Percentiles rank a stretch among this genome's conserved stretches.
Evolutionary conservation across 2,888 invertebrate species (phyloP).

Genomic region (Sesia bembeciformis): DNA sequence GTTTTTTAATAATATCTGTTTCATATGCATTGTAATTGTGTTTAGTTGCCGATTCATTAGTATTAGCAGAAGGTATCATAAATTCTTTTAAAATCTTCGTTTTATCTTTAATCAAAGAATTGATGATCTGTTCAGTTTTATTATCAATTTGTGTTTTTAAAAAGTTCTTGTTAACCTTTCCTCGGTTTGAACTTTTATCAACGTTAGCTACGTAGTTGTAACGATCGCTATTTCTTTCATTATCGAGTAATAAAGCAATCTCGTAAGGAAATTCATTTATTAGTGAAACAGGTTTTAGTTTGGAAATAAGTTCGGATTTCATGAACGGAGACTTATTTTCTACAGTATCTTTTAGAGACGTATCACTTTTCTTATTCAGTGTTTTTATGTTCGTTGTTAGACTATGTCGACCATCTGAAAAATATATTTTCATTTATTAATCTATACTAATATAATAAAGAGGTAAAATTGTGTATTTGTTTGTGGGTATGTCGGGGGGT

Average conservation of each 20-base stretch:
- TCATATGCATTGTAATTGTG: slow-evolving; percentile 34
- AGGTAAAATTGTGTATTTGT: too few species aligned
- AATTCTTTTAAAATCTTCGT: slow-evolving; percentile 3
- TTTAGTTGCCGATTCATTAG: slow-evolving; percentile 18
- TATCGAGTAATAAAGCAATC: slow-evolving; percentile 31
- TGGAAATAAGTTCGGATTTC: not conserved
- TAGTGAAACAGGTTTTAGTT: slow-evolving; percentile 8
- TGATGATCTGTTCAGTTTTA: too few species aligned
- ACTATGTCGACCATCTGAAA: too few species aligned
- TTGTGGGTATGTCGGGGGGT: too few species aligned
- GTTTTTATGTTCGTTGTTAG: too few species aligned
- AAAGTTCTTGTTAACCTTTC: too few species aligned
- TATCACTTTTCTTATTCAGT: too few species aligned
- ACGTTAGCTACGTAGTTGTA: too few species aligned
- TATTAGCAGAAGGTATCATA: slow-evolving; percentile 4
- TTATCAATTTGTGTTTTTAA: too few species aligned
- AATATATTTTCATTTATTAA: too few species aligned
- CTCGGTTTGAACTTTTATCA: too few species aligned
- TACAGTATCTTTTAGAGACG: not conserved
- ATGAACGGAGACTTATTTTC: not conserved
- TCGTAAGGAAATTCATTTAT: slow-evolving; percentile 51
- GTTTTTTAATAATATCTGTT: slow-evolving; percentile 25
- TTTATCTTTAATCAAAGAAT: not conserved
- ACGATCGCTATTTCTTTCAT: slow-evolving; percentile 5
- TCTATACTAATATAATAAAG: too few species aligned